Evolutionary conservation across 2,113 vertebrate species (phyloP).

Genomic region (Puffinus mauretanicus): DNA sequence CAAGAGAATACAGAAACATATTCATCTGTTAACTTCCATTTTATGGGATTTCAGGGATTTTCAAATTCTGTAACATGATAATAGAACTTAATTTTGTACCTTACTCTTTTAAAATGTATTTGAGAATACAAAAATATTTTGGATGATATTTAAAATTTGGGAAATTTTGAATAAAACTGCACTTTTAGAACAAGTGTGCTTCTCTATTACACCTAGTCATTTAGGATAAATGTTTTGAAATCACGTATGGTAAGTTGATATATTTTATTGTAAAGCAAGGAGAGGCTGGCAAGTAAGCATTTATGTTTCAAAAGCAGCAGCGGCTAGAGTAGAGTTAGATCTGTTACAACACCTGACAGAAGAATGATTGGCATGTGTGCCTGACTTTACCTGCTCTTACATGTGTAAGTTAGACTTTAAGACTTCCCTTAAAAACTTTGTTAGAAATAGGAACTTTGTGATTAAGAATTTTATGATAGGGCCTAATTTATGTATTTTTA

Average conservation of each 20-base stretch:
- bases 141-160: background rate
- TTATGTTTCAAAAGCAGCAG: background rate
- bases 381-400: background rate
- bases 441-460: background rate
- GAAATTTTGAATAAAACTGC: background rate
- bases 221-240: background rate
- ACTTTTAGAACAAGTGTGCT: background rate
- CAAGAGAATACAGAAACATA: background rate
- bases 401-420: background rate
- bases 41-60: background rate
- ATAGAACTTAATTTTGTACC: background rate
- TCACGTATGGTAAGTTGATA: background rate
- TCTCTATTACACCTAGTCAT: background rate
- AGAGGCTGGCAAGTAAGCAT: background rate
- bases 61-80: background rate
- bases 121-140: background rate
- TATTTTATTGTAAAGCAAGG: background rate
- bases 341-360: background rate
- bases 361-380: background rate
- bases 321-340: background rate
- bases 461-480: background rate
- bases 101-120: background rate
- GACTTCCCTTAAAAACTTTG: background rate
- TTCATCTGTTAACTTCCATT: background rate
- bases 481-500: background rate